These are phyloP conservation scores for Amazona guildingii DNA, from an alignment of 2,113 vertebrate species.

Conservation along the genomic window DNA sequence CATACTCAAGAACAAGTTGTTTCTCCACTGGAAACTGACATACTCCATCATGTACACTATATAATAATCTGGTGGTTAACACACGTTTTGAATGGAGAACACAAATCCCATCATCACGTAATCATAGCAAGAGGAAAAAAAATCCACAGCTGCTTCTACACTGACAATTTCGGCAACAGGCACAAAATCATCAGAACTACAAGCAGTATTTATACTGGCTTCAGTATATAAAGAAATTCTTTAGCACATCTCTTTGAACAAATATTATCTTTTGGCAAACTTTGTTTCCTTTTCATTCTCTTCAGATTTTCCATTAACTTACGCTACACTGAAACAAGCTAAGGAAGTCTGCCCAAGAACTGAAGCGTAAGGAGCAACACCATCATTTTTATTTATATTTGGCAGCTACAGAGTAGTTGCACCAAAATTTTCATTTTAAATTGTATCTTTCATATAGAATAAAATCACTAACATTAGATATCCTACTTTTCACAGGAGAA, in stretches of 20 bases:
- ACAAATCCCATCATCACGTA: not conserved
- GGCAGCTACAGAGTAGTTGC: not conserved
- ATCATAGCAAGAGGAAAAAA: not conserved
- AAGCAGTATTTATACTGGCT: not conserved
- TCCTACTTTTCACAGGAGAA: not conserved
- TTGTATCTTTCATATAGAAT: not conserved
- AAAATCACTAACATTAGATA: not conserved
- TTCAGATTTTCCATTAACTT: constrained; percentile 21
- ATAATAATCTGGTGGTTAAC: not conserved
- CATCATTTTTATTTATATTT: not conserved
- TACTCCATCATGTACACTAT: not conserved
- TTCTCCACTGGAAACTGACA: not conserved
- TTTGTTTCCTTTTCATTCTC: not conserved
- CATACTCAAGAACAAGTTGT: not conserved
- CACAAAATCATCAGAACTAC: not conserved
- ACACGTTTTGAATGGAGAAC: not conserved
- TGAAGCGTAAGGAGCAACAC: not conserved
- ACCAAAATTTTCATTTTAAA: not conserved
- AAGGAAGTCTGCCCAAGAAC: not conserved
- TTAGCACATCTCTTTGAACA: constrained; percentile 16
- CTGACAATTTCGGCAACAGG: not conserved
- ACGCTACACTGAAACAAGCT: not conserved
- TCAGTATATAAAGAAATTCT: not conserved
- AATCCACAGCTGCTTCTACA: not conserved
- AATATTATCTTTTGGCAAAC: not conserved